These are phyloP conservation scores for Drosophila lutescens DNA, from an alignment of 2,888 invertebrate genomes.

Conservation along the genomic window DNA sequence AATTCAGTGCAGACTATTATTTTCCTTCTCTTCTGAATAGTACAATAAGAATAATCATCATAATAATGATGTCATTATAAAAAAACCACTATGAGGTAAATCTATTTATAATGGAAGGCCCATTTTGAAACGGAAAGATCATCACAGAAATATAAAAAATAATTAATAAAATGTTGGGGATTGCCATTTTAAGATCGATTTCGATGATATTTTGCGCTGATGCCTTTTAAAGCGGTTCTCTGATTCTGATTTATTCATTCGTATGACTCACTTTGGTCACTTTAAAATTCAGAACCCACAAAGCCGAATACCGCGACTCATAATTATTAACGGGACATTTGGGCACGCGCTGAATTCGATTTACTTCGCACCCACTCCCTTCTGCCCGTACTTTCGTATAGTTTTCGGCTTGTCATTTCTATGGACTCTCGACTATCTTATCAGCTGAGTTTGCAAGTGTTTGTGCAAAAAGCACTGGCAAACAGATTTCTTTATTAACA, in stretches of 20 bases:
- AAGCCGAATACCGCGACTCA: constrained; percentile 3
- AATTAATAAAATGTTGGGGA: background rate
- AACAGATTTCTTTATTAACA: constrained; percentile 35
- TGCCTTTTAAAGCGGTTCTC: background rate
- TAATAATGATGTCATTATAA: too few relatives aligned
- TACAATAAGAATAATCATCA: too few relatives aligned
- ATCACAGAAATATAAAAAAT: too few relatives aligned
- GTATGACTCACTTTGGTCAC: constrained; percentile 33
- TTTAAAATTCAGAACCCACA: constrained; percentile 12
- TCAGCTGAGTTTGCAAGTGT: constrained; percentile 16
- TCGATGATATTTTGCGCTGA: too few relatives aligned
- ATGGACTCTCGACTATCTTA: constrained; percentile 33
- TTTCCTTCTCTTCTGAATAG: too few relatives aligned
- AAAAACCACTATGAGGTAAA: too few relatives aligned
- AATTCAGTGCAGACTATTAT: too few relatives aligned
- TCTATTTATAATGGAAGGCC: too few relatives aligned
- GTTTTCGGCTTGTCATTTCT: constrained; percentile 12
- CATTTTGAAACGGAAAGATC: too few relatives aligned
- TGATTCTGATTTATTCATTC: constrained; percentile 22
- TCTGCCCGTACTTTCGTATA: constrained; percentile 11
- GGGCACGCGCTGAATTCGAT: constrained; percentile 23
- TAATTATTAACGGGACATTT: constrained; percentile 43
- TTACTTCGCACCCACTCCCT: constrained; percentile 1
- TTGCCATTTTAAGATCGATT: too few relatives aligned
- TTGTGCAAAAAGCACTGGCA: constrained; percentile 32